Evolutionary conservation across 2,888 invertebrate species (phyloP).

Genomic region (Plebejus melissa): DNA sequence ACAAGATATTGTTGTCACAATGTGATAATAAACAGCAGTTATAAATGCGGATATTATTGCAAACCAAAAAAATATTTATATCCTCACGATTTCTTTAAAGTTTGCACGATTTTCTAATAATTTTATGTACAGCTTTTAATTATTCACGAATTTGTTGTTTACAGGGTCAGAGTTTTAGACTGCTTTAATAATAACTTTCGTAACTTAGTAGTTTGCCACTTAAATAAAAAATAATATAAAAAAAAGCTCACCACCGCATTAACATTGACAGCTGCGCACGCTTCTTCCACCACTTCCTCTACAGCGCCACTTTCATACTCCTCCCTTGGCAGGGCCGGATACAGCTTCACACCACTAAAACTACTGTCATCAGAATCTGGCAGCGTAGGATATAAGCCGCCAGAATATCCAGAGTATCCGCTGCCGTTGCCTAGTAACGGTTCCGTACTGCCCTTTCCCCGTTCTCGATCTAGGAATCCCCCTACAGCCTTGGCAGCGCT

Average conservation of each 20-base stretch:
- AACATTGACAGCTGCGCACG: constrained; percentile 64
- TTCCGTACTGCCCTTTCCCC: constrained; percentile 49
- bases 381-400: constrained; percentile 59
- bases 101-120: constrained; percentile 3
- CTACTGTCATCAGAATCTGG: constrained; percentile 62
- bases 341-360: constrained; percentile 57
- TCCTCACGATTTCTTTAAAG: neutral
- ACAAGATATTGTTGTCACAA: neutral
- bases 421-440: constrained; percentile 49
- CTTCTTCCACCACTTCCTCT: constrained; percentile 66
- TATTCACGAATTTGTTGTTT: neutral
- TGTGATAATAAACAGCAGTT: neutral
- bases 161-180: too few relatives aligned
- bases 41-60: neutral
- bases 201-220: too few relatives aligned
- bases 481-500: constrained; percentile 57
- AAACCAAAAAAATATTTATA: neutral
- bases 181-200: too few relatives aligned
- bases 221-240: neutral
- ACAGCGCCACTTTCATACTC: constrained; percentile 70
- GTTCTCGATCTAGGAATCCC: constrained; percentile 60
- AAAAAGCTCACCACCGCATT: constrained; percentile 61
- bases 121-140: neutral
- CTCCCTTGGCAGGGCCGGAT: constrained; percentile 65
- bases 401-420: neutral